Evolutionary conservation across 1,140 invertebrate genomes (phyloP).

Genomic region (Mya arenaria): DNA sequence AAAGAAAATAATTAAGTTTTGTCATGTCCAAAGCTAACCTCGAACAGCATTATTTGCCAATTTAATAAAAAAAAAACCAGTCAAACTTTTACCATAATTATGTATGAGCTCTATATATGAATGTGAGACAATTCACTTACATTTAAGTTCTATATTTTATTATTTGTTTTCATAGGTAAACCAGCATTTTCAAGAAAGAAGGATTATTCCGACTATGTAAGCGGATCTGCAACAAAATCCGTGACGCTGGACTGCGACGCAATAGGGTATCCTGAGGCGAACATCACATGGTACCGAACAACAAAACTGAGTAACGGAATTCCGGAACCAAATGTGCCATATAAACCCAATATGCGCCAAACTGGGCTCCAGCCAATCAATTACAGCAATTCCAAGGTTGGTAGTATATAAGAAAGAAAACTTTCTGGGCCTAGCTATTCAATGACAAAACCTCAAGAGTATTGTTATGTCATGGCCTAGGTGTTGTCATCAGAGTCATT

Average conservation of each 20-base stretch:
- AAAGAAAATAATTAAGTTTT: not conserved
- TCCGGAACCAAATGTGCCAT: not conserved
- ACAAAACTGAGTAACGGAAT: not conserved
- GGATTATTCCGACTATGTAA: not conserved
- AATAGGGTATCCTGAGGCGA: not conserved
- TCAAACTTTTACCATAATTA: not conserved
- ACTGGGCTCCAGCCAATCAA: not conserved
- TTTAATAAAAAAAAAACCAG: not conserved
- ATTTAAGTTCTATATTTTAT: not conserved
- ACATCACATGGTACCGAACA: conserved; percentile 4
- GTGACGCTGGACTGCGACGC: not conserved
- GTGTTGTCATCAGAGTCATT: no score
- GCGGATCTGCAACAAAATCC: not conserved
- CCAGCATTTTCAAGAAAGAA: conserved; percentile 7
- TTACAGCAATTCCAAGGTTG: not conserved
- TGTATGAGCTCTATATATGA: not conserved
- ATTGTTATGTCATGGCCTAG: not conserved
- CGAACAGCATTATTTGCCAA: not conserved
- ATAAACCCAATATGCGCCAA: not conserved
- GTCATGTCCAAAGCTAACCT: not conserved
- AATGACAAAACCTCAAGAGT: not conserved
- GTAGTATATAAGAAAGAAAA: not conserved
- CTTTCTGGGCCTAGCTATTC: not conserved
- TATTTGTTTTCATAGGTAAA: not conserved
- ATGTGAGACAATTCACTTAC: not conserved